These are phyloP conservation scores for Meta bourneti DNA, from an alignment of 2,888 invertebrate genomes.

Conservation along the genomic window DNA sequence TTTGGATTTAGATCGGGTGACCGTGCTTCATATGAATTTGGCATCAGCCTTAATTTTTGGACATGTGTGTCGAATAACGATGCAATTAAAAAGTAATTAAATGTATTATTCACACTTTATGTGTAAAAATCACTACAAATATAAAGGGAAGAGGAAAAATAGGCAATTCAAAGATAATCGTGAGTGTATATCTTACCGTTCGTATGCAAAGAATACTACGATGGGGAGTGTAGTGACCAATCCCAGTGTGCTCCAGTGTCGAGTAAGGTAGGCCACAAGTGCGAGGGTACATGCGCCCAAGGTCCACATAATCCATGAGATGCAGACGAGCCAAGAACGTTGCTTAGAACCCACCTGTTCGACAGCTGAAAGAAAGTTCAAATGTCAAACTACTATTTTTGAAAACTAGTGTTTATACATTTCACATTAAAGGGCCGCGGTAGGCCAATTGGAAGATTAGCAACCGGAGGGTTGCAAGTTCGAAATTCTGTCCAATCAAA, in stretches of 20 bases:
- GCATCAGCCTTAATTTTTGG: no score
- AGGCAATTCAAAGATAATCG: no score
- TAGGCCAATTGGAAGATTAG: background rate
- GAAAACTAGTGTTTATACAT: background rate
- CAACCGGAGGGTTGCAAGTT: background rate
- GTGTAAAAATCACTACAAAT: no score
- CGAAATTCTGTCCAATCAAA: no score
- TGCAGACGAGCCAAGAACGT: slow-evolving; percentile 67
- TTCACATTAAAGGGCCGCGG: no score
- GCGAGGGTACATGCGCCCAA: slow-evolving; percentile 67
- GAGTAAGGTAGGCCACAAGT: slow-evolving; percentile 58
- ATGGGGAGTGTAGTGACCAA: slow-evolving; percentile 71
- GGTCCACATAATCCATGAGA: slow-evolving; percentile 75
- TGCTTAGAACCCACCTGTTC: slow-evolving; percentile 73
- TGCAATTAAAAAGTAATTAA: no score
- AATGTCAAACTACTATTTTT: background rate
- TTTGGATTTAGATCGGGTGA: no score
- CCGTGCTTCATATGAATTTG: no score
- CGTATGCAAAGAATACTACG: slow-evolving; percentile 54
- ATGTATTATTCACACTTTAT: no score
- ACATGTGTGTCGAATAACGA: no score
- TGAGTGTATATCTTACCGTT: slow-evolving; percentile 36
- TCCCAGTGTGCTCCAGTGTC: slow-evolving; percentile 70
- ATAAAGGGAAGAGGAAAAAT: no score
- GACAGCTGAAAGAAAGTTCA: slow-evolving; percentile 39